phyloP scores from a whole-genome alignment of 2,797 vertebrate genomes.

The Phoeniculus purpureus region DNA sequence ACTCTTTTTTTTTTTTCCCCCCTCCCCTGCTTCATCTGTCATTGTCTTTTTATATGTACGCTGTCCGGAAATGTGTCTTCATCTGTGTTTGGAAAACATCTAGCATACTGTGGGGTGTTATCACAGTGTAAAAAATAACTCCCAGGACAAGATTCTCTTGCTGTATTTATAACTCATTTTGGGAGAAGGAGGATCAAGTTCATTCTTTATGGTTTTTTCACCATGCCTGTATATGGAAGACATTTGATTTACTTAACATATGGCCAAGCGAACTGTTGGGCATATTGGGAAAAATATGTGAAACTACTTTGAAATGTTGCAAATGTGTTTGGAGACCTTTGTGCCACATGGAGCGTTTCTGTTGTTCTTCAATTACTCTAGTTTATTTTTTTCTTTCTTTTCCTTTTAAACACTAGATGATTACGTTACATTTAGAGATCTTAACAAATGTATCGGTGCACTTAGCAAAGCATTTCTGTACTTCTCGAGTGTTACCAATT shows the following conservation, averaged over 20 bases:
- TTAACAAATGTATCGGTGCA: background rate
- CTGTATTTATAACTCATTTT: slow-evolving; percentile 62
- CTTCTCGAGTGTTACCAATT: background rate
- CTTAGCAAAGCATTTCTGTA: background rate
- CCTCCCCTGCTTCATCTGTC: slow-evolving; percentile 62
- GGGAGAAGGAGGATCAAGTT: slow-evolving; percentile 61
- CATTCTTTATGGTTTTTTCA: slow-evolving; percentile 62
- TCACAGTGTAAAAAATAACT: slow-evolving; percentile 69
- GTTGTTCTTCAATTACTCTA: slow-evolving; percentile 51
- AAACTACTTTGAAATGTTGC: slow-evolving; percentile 70
- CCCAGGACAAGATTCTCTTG: slow-evolving; percentile 61
- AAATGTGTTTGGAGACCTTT: slow-evolving; percentile 69
- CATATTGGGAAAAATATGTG: slow-evolving; percentile 73
- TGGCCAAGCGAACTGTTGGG: slow-evolving; percentile 64
- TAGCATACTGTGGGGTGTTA: slow-evolving; percentile 68
- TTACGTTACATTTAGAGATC: background rate
- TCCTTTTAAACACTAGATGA: background rate
- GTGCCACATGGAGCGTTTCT: slow-evolving; percentile 12
- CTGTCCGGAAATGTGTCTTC: slow-evolving; percentile 61
- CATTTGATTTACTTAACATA: slow-evolving; percentile 71
- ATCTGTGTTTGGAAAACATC: slow-evolving; percentile 70
- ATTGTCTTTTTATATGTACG: slow-evolving; percentile 62
- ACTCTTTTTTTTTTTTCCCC: background rate
- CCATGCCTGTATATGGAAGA: slow-evolving; percentile 51
- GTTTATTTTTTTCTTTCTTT: background rate